Evolutionary conservation across 2,797 vertebrate species (phyloP).

Genomic region (Tokudaia tokunoshimensis): DNA sequence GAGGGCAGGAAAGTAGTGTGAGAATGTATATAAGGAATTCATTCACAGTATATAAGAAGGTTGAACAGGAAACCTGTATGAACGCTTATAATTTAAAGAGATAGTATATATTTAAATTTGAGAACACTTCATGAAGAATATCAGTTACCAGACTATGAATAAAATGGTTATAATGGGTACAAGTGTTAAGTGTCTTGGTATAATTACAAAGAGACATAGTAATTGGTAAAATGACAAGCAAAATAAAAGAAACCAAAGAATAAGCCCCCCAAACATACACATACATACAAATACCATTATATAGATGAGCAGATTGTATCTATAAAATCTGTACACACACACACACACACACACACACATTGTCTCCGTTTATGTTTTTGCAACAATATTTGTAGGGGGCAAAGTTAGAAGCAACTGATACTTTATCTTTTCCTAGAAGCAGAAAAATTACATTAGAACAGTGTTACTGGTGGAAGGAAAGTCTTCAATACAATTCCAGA

Average conservation of each 20-base stretch:
- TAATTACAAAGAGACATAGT: not conserved
- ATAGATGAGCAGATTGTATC: not conserved
- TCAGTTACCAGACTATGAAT: not conserved
- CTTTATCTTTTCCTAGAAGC: not conserved
- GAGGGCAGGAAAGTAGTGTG: not conserved
- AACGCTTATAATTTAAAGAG: not conserved
- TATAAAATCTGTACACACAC: not conserved
- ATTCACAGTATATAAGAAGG: not conserved
- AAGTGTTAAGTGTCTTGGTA: not conserved
- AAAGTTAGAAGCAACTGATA: not conserved
- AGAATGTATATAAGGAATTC: not conserved
- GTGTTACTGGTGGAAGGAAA: not conserved
- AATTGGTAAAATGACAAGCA: not conserved
- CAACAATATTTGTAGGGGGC: not conserved
- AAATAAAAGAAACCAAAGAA: not conserved
- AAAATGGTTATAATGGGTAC: not conserved
- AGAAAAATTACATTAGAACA: not conserved
- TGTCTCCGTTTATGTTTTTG: not conserved
- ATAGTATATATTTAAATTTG: not conserved
- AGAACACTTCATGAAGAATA: not conserved
- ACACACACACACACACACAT: not conserved
- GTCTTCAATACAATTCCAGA: not conserved
- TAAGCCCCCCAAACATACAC: not conserved
- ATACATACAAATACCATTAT: not conserved
- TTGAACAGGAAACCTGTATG: not conserved